Evolutionary conservation across 1,140 invertebrate genomes (phyloP), one percentile per base, ranked within the genome.

Genomic region (Pomacea maculata): DNA sequence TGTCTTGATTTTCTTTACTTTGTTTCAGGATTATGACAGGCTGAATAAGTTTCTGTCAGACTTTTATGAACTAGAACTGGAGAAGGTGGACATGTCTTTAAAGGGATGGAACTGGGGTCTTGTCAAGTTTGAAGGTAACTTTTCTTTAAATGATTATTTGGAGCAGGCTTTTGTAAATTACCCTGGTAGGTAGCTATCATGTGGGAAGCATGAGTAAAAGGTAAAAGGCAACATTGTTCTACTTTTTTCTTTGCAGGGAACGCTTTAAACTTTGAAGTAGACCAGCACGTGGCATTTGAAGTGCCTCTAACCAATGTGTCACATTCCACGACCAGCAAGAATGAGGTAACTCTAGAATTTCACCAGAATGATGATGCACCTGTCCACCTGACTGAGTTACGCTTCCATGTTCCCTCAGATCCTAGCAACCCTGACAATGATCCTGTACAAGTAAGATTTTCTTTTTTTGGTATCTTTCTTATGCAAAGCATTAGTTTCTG

Each of bases 31-130:
- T 10, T 95, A 95, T 85, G 98, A 97, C 85, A 94, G 95, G 73
- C 95, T 92, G 74, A 84, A 87, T 72, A 83, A 85, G 25, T 93
- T 93, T 86, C 83, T 91, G 17, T 95, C 87, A 94, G 96, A 85
- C 94, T 97, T 95, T 90, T 97, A 80, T 95, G 96, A 90, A 61
- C 83, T 88, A 9, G 84, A 89, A 19, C 74, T 94, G 34, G 91
- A 92, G 78, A 91, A 89, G 68, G 97, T 97, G 88, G 98, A 99
- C 87, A 91, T 98, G 63, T 96, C 96, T 86, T 92, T 99, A 0
- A 99, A 98, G 92, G 99, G 99, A 10, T 99, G 98, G 98, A 99
- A 99, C 92, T 99, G 98, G 97, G 99, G 99, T 73, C 96, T 95
- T 2, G 96, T 96, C 17, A 96, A 97, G 86, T 99, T 99, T 90